These are phyloP conservation scores for Tor tambroides DNA, from an alignment of 2,113 vertebrate species.

Conservation along the genomic window DNA sequence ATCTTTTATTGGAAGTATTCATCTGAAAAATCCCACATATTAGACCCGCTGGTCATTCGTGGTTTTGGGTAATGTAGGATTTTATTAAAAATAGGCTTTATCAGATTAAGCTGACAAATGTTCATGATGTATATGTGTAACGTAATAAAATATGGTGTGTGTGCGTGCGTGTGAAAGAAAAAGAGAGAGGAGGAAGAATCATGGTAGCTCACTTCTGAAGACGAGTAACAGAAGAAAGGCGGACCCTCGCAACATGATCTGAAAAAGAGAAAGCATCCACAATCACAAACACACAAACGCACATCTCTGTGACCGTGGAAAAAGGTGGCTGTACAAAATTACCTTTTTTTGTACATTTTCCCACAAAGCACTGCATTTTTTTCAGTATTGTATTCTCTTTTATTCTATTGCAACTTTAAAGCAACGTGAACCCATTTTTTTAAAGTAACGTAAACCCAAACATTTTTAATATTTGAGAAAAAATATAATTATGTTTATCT, in stretches of 20 bases:
- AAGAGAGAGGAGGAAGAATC: background rate
- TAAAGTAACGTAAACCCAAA: background rate
- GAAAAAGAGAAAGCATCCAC: slow-evolving; percentile 28
- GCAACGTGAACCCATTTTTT: background rate
- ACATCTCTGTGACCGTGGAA: background rate
- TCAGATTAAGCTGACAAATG: slow-evolving; percentile 36
- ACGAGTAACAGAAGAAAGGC: slow-evolving; percentile 45
- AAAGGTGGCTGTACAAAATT: background rate
- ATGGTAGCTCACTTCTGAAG: slow-evolving; percentile 52
- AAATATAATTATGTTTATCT: background rate
- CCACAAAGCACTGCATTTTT: background rate
- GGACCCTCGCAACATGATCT: slow-evolving; percentile 39
- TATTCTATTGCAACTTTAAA: background rate
- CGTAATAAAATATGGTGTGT: background rate
- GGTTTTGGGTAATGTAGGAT: slow-evolving; percentile 32
- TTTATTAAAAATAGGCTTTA: slow-evolving; percentile 35
- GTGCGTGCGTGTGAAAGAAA: background rate
- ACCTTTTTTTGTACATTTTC: background rate
- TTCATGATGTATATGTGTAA: background rate
- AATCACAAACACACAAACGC: background rate
- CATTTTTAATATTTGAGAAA: background rate
- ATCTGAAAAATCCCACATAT: slow-evolving; percentile 31
- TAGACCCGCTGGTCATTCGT: slow-evolving; percentile 27
- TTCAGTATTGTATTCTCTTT: background rate
- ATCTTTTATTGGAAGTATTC: slow-evolving; percentile 41